phyloP scores from a whole-genome alignment of 2,888 invertebrate genomes.

The Phaonia tiefii region DNA sequence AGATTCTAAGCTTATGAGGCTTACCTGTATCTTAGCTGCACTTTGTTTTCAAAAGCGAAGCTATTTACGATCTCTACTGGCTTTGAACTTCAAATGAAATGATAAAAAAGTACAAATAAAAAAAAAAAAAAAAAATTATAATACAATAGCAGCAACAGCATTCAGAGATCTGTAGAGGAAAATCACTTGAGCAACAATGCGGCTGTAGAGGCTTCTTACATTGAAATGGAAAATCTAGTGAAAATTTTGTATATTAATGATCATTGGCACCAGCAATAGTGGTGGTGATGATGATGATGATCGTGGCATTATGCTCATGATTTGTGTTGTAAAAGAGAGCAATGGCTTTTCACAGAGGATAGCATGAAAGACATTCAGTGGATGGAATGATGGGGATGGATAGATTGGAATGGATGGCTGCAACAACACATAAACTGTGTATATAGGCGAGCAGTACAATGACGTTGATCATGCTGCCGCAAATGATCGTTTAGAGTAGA shows the following conservation, averaged over 20 bases:
- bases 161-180: background rate
- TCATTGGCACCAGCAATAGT: background rate
- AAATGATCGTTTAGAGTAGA: background rate
- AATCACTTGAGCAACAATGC: background rate
- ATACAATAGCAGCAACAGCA: background rate
- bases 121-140: background rate
- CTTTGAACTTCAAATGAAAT: slow-evolving; percentile 65
- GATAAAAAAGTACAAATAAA: slow-evolving; percentile 44
- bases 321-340: no score
- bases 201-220: slow-evolving; percentile 14
- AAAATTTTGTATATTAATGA: slow-evolving; percentile 16
- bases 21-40: no score
- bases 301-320: no score
- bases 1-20: no score
- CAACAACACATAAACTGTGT: slow-evolving; percentile 30
- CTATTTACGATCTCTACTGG: slow-evolving; percentile 39
- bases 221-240: slow-evolving; percentile 65
- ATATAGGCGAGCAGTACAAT: slow-evolving; percentile 45
- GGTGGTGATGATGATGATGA: no score
- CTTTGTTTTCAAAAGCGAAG: no score
- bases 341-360: no score
- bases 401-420: background rate
- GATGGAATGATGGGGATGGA: background rate
- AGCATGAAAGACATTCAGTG: no score
- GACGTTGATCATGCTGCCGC: background rate